Evolutionary conservation across 2,888 invertebrate species (phyloP).

Genomic region (Pristionchus fissidentatus): DNA sequence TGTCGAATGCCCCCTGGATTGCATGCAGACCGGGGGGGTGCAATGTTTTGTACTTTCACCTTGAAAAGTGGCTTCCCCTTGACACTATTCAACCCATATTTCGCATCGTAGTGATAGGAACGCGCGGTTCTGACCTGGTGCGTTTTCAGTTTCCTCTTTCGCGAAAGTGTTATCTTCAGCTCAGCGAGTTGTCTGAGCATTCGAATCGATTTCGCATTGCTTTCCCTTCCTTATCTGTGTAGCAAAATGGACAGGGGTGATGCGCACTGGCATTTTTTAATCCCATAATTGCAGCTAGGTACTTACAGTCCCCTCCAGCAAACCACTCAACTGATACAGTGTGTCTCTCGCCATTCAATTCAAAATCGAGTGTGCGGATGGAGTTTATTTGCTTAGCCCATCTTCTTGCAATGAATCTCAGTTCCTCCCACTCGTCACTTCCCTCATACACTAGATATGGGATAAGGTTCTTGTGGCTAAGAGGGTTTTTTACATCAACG

Average conservation of each 20-base stretch:
- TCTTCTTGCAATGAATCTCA: background rate
- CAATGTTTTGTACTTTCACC: background rate
- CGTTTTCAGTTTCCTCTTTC: background rate
- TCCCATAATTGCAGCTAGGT: background rate
- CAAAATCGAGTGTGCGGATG: background rate
- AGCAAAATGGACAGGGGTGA: background rate
- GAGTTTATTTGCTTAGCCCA: slow-evolving; percentile 5
- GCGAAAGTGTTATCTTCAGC: background rate
- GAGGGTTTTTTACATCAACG: background rate
- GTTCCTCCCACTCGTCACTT: background rate
- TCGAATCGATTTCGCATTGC: background rate
- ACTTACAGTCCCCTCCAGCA: background rate
- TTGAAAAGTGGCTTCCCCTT: slow-evolving; percentile 3
- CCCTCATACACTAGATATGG: background rate
- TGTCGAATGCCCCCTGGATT: slow-evolving; percentile 12
- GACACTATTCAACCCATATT: background rate
- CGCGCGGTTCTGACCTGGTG: background rate
- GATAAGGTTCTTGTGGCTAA: background rate
- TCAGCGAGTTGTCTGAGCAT: background rate
- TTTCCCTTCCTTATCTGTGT: background rate
- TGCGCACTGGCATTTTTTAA: background rate
- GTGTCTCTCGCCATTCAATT: background rate
- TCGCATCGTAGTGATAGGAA: background rate
- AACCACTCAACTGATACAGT: slow-evolving; percentile 4
- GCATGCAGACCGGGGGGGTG: background rate